phyloP scores from a whole-genome alignment of 2,113 vertebrate species.

The Oreochromis tanganicae region DNA sequence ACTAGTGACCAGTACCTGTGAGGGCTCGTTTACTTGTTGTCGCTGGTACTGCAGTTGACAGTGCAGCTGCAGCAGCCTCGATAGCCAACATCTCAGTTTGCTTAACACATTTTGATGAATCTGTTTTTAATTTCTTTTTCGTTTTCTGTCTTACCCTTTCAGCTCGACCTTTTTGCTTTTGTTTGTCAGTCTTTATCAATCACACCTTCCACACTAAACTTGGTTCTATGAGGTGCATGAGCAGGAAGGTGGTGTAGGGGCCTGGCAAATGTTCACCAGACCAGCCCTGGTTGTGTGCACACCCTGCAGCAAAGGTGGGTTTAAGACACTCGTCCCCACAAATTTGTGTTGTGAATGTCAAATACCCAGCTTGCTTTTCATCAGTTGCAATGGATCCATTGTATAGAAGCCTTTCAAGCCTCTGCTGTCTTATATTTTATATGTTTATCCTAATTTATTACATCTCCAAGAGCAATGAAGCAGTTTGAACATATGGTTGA shows the following conservation, averaged over 20 bases:
- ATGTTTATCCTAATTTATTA: background rate
- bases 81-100: background rate
- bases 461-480: background rate
- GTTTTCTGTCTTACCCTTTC: background rate
- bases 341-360: background rate
- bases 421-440: background rate
- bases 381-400: background rate
- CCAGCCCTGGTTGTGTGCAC: background rate
- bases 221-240: background rate
- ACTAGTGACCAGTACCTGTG: background rate
- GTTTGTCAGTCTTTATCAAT: background rate
- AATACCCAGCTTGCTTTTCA: background rate
- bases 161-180: background rate
- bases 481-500: background rate
- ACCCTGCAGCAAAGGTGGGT: background rate
- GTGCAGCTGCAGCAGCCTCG: background rate
- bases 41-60: background rate
- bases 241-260: background rate
- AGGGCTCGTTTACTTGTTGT: background rate
- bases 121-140: background rate
- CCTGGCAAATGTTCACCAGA: background rate
- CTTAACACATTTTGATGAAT: background rate
- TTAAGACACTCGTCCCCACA: background rate
- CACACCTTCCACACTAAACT: background rate
- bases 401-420: background rate